Evolutionary conservation across 53 echinoderm and acorn worm genomes (phyloP).

Genomic region (Henricia sp.): DNA sequence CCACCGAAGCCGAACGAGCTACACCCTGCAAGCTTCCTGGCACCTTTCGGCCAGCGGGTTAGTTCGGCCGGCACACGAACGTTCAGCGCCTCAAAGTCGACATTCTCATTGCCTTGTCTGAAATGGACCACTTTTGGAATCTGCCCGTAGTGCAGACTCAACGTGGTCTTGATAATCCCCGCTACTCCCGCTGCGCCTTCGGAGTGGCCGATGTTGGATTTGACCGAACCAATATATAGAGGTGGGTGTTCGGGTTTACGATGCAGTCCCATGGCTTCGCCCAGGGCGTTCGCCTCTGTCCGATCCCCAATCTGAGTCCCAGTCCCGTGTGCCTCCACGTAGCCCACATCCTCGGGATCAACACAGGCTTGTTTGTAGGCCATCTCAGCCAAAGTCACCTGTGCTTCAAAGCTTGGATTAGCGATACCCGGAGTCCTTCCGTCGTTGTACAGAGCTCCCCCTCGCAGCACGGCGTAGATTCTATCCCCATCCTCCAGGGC

Average conservation of each 20-base stretch:
- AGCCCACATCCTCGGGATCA: conserved; percentile 78
- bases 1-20: conserved; percentile 99
- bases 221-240: conserved; percentile 91
- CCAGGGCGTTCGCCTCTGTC: conserved; percentile 97
- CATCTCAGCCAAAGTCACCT: conserved; percentile 72
- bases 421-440: conserved; percentile 97
- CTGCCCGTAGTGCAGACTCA: conserved; percentile 81
- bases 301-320: conserved; percentile 93
- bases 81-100: conserved; percentile 86
- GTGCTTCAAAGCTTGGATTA: conserved; percentile 93
- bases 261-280: conserved; percentile 81
- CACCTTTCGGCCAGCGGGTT: conserved; percentile 89
- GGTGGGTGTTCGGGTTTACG: conserved; percentile 82
- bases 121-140: conserved; percentile 98
- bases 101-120: conserved; percentile 85
- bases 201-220: conserved; percentile 95
- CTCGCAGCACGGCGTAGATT: conserved; percentile 89
- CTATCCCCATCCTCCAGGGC: conserved; percentile 94
- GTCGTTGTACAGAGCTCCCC: conserved; percentile 87
- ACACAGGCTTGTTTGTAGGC: conserved; percentile 78
- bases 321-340: conserved; percentile 94
- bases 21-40: conserved; percentile 81
- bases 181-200: conserved; percentile 94
- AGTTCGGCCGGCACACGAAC: conserved; percentile 85
- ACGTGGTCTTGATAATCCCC: conserved; percentile 89